Base-by-base conservation (phyloP, 2,888 invertebrate species). In the Andrena bicolor region DNA sequence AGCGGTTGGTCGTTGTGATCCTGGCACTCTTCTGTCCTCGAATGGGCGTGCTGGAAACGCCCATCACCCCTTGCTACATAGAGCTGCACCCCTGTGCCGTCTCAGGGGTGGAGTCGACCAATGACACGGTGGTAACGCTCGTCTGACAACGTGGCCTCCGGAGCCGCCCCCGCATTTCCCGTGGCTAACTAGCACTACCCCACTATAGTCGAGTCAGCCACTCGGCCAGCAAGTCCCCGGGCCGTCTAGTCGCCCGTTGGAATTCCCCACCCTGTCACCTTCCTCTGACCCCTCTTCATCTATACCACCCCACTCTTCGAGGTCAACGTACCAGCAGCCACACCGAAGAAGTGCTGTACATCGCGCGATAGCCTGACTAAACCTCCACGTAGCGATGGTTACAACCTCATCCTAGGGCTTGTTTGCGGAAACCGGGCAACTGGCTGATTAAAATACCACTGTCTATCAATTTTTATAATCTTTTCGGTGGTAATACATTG, bases 171-270 rank as follows among this genome's bases (percentile, higher is more conserved):
- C 90, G 86, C 78, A 88, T 82, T 86, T 84, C 83, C 85, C 86
- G 86, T 92, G 92, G 92, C 92, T 92, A 92, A 93, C 91, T 92
- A 92, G 87, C 86, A 76, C 88, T 86, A 88, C 88, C 89, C 88
- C 89, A 83, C 88, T 84, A 87, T 88, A 88, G 85, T 83, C 83
- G 85, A 80, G 72, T 88, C 89, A 92, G 93, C 93, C 93, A 92
- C 91, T 93, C 93, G 87, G 93, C 93, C 93, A 93, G 93, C 93
- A 93, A 93, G 93, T 93, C 92, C 91, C 79, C 88, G 89, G 89
- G 88, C 84, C 85, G 86, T 84, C 80, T 87, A 86, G 87, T 85
- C 86, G 85, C 80, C 75, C 79, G 81, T 77, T 80, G 85, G 80
- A 85, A 88, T 88, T 85, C 88, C 83, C 88, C 87, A 84, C 87